phyloP scores from a whole-genome alignment of 2,797 vertebrate species.

The Tauraco hartlaubi region DNA sequence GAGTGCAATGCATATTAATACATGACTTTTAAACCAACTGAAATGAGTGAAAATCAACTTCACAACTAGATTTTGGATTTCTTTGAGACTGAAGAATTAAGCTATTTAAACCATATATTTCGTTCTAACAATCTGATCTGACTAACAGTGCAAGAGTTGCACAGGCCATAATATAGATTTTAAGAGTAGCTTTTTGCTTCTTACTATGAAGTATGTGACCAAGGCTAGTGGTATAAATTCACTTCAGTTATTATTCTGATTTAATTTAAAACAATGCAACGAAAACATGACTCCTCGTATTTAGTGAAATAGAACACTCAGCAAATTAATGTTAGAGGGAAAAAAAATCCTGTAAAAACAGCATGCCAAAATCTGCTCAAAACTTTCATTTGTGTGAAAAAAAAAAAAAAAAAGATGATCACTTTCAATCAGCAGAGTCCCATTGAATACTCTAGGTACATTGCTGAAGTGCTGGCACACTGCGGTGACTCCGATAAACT shows the following conservation, averaged over 20 bases:
- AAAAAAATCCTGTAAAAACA: not conserved
- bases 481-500: not conserved
- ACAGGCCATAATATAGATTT: not conserved
- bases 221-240: not conserved
- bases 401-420: not conserved
- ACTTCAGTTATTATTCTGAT: not conserved
- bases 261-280: not conserved
- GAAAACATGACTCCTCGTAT: not conserved
- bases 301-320: not conserved
- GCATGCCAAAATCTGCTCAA: not conserved
- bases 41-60: not conserved
- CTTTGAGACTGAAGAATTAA: not conserved
- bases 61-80: not conserved
- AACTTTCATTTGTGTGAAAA: not conserved
- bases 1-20: not conserved
- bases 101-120: not conserved
- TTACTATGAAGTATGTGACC: not conserved
- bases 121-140: not conserved
- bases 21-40: not conserved
- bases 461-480: not conserved
- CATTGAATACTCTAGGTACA: not conserved
- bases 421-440: not conserved
- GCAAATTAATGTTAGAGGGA: not conserved
- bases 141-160: not conserved
- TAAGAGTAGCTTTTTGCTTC: not conserved